These are phyloP conservation scores for Cerceris rybyensis DNA, from an alignment of 2,888 invertebrate genomes.

Conservation along the genomic window DNA sequence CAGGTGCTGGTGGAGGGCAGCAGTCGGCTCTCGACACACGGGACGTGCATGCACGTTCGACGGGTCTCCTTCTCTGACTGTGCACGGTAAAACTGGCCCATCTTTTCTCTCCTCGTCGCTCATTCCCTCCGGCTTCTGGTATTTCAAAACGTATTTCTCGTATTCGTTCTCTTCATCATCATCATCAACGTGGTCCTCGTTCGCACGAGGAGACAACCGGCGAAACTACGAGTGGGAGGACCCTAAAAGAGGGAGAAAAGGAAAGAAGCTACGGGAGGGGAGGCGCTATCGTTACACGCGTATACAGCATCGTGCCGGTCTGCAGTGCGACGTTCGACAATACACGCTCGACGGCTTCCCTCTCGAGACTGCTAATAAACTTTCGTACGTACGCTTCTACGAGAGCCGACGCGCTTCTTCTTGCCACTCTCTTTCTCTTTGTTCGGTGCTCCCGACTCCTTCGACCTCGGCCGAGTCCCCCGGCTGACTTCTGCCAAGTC, in stretches of 20 bases:
- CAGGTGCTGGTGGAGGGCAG: constrained; percentile 73
- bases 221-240: constrained; percentile 33
- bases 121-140: not conserved
- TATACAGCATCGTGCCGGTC: constrained; percentile 14
- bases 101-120: not conserved
- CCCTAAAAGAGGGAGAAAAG: constrained; percentile 3
- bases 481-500: constrained; percentile 2
- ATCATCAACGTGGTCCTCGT: constrained; percentile 3
- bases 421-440: constrained; percentile 31
- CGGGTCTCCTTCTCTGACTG: constrained; percentile 38
- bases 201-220: constrained; percentile 26
- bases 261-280: not conserved
- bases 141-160: not conserved
- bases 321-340: constrained; percentile 65
- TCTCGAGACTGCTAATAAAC: constrained; percentile 26
- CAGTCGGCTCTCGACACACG: constrained; percentile 65
- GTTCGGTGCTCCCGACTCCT: constrained; percentile 20
- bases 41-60: constrained; percentile 54
- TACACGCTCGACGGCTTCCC: constrained; percentile 42
- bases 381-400: constrained; percentile 16
- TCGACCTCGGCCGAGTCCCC: constrained; percentile 38
- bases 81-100: not conserved
- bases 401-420: constrained; percentile 3
- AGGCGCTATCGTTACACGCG: constrained; percentile 2
- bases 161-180: not conserved